phyloP scores from a whole-genome alignment of 2,113 vertebrate species.

The Peromyscus californicus region DNA sequence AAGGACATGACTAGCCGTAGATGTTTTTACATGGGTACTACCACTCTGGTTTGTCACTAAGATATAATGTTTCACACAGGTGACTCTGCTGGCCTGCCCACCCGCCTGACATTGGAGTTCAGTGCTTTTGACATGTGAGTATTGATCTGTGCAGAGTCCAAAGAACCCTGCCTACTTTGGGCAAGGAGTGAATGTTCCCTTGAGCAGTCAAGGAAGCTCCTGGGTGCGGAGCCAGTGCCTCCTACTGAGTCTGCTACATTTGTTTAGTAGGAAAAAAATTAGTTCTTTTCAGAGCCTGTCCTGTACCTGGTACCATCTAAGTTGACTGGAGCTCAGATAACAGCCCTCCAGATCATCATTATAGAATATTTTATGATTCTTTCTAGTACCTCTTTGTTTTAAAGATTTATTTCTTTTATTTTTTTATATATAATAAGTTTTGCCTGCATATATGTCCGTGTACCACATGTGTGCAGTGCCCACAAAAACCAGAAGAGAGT shows the following conservation, averaged over 20 bases:
- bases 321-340: background rate
- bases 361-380: conserved; percentile 39
- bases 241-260: background rate
- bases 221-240: background rate
- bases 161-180: background rate
- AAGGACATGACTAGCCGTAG: background rate
- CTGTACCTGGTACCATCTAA: background rate
- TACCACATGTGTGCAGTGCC: background rate
- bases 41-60: conserved; percentile 38
- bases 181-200: background rate
- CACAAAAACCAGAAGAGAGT: background rate
- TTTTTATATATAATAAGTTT: background rate
- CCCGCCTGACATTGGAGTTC: conserved; percentile 96
- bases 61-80: conserved; percentile 87
- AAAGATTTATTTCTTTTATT: background rate
- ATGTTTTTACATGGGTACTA: background rate
- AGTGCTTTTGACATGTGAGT: conserved; percentile 99
- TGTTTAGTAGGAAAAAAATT: background rate
- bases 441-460: background rate
- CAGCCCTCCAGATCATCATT: conserved; percentile 6
- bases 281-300: background rate
- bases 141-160: background rate
- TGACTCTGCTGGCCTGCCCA: conserved; percentile 95
- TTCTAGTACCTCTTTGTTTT: conserved; percentile 15
- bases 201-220: background rate